These are phyloP conservation scores for Telmatherina bonti DNA, from an alignment of 2,797 vertebrate genomes.

Conservation along the genomic window DNA sequence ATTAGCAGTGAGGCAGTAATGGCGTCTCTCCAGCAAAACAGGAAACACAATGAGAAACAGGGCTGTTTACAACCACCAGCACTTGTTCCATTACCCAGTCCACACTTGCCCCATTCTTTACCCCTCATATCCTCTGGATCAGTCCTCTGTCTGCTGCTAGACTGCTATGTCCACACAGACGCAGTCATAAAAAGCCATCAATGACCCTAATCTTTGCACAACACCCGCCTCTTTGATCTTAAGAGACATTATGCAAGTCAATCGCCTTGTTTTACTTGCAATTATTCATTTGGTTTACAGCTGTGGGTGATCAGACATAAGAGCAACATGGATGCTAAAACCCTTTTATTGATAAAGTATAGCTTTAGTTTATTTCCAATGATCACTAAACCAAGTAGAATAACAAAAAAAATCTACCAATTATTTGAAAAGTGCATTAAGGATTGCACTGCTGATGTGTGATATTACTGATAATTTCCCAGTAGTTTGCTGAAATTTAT, in stretches of 20 bases:
- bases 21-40: constrained; percentile 73
- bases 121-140: constrained; percentile 66
- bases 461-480: no score
- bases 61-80: constrained; percentile 62
- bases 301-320: constrained; percentile 22
- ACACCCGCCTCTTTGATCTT: constrained; percentile 63
- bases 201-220: constrained; percentile 49
- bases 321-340: constrained; percentile 29
- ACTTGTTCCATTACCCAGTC: constrained; percentile 56
- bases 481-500: no score
- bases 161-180: constrained; percentile 74
- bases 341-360: neutral
- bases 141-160: constrained; percentile 51
- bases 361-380: no score
- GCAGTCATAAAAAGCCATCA: constrained; percentile 72
- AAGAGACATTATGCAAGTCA: constrained; percentile 47
- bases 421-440: no score
- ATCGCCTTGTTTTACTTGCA: constrained; percentile 58
- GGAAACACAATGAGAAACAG: constrained; percentile 70
- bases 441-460: no score
- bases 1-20: constrained; percentile 79
- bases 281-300: constrained; percentile 52
- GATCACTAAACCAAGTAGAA: no score
- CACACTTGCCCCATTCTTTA: constrained; percentile 69
- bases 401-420: no score